Evolutionary conservation across 2,113 vertebrate genomes (phyloP).

Genomic region (Oryzias celebensis): DNA sequence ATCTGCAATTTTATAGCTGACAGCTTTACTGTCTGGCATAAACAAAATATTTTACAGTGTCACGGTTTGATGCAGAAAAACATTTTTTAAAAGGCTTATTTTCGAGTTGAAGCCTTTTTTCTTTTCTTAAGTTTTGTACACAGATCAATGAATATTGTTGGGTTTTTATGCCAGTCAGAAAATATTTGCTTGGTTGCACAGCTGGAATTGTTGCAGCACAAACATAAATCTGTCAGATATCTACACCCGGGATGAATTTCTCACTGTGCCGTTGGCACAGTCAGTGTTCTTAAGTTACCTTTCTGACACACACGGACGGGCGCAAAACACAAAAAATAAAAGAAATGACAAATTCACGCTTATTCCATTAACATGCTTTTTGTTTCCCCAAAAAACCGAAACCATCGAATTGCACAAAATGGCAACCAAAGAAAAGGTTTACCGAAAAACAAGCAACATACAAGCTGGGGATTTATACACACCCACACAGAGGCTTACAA

Average conservation of each 20-base stretch:
- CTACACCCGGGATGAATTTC: too few species aligned
- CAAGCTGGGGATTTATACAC: slow-evolving; percentile 26
- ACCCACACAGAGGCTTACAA: slow-evolving; percentile 39
- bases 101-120: slow-evolving; percentile 6
- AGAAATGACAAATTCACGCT: slow-evolving; percentile 24
- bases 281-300: neutral
- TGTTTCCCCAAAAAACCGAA: slow-evolving; percentile 42
- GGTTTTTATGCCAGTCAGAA: slow-evolving; percentile 16
- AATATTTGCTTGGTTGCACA: slow-evolving; percentile 17
- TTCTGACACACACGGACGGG: slow-evolving; percentile 19
- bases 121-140: slow-evolving; percentile 20
- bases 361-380: slow-evolving; percentile 31
- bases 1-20: too few species aligned
- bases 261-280: too few species aligned
- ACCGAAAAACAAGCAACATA: slow-evolving; percentile 20
- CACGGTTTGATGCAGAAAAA: too few species aligned
- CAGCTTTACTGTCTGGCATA: too few species aligned
- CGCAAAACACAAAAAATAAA: slow-evolving; percentile 14
- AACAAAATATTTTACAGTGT: too few species aligned
- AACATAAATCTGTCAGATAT: slow-evolving; percentile 1
- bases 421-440: slow-evolving; percentile 20
- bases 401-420: slow-evolving; percentile 33
- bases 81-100: too few species aligned
- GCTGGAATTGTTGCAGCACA: slow-evolving; percentile 3
- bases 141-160: slow-evolving; percentile 29